Percentiles rank a stretch among this genome's conserved stretches.
phyloP scores from a whole-genome alignment of 53 echinoderm and acorn worm genomes.

The Astropecten irregularis region DNA sequence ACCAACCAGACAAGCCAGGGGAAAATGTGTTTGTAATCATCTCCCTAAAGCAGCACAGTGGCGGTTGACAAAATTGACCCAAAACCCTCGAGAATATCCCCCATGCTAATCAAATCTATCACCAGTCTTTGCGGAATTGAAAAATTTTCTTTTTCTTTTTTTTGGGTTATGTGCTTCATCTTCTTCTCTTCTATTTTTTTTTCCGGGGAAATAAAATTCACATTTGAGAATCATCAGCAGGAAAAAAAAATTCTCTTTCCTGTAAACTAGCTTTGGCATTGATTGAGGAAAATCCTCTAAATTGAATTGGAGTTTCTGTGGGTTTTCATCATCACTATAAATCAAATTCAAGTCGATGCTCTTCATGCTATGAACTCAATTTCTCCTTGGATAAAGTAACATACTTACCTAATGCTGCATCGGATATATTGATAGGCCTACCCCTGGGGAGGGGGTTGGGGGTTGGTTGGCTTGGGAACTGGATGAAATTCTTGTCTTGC shows the following conservation, averaged over 20 bases:
- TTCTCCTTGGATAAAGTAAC: too few relatives aligned
- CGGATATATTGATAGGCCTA: too few relatives aligned
- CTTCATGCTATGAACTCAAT: too few relatives aligned
- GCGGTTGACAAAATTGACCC: slow-evolving; percentile 11
- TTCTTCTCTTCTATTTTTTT: too few relatives aligned
- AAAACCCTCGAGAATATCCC: slow-evolving; percentile 7
- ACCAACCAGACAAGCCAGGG: not conserved
- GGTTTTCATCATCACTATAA: too few relatives aligned
- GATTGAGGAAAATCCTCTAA: not conserved
- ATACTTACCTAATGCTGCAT: too few relatives aligned
- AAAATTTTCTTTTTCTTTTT: too few relatives aligned
- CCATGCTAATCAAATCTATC: not conserved
- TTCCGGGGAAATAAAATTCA: slow-evolving; percentile 16
- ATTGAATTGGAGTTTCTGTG: not conserved
- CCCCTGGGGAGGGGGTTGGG: too few relatives aligned
- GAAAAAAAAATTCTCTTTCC: too few relatives aligned
- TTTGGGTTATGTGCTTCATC: too few relatives aligned
- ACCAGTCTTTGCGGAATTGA: not conserved
- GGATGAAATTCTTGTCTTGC: too few relatives aligned
- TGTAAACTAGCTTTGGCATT: not conserved
- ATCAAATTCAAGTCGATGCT: not conserved
- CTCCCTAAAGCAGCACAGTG: not conserved
- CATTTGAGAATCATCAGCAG: not conserved
- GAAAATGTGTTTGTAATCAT: slow-evolving; percentile 45
- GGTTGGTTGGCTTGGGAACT: too few relatives aligned